Evolutionary conservation across 2,888 invertebrate species (phyloP), one percentile per base, ranked within the genome.

Genomic region (Belgica antarctica): DNA sequence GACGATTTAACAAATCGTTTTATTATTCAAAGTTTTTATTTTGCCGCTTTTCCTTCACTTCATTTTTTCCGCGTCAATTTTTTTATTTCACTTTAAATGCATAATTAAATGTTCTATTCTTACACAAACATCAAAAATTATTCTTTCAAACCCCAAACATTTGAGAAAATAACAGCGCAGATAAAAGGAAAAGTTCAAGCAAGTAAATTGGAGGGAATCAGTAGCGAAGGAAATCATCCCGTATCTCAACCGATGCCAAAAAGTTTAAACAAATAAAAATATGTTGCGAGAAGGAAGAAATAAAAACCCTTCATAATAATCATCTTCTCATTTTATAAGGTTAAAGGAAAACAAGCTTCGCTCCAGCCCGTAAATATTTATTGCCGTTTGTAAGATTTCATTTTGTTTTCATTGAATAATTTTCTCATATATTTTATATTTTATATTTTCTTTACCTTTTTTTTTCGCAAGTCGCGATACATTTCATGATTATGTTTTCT

Each of bases 1-100:
- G 70, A 70, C 61, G 61, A 70, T 70, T 41, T 70, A 61, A 70
- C 36, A 70, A 70, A 70, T 70, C 41, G 70, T 41, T 70, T 70
- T 70, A 41, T 70, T 70, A 70, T 70, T 70, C 70, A 70, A 66
- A 66, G 66, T 61, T 61, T 61, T 57, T 28, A n/a, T 59, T 59
- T 36, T 25, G 17, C 15, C 8, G n/a, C n/a, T 57, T n/a, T n/a
- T n/a, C n/a, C n/a, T n/a, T n/a, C n/a, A n/a, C 52, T 69, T 34
- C 69, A 52, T n/a, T 47, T 17, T 28, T 24, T n/a, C 28, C 17
- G 15, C 24, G 12, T 25, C 15, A 66, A n/a, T n/a, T 19, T 66
- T 52, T 66, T 66, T 41, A 41, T 52, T 52, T 52, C 22, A 8
- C 22, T 52, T 52, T 17, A 52, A 52, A 52, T 22, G 7, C 22